Conservation (phyloP, 2,113 vertebrate genomes). For the Crotalus tigris region DNA sequence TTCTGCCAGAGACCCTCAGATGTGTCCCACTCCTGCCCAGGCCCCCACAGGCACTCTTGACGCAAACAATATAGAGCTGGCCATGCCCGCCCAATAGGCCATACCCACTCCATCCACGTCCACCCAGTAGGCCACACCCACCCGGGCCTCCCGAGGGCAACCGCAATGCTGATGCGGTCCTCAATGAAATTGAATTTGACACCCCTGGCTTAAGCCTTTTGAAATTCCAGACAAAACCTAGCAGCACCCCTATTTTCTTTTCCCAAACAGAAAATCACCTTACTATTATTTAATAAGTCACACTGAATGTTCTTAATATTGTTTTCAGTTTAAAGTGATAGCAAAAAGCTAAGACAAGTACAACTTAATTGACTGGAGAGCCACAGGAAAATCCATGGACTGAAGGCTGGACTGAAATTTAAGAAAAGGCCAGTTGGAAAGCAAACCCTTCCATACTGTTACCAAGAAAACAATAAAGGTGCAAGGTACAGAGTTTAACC, state of each 20-base stretch:
- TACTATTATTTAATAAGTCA: background rate
- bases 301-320: background rate
- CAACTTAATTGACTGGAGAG: background rate
- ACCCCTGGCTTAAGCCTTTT: background rate
- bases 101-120: too few relatives aligned
- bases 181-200: too few relatives aligned
- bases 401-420: background rate
- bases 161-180: too few relatives aligned
- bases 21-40: too few relatives aligned
- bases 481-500: background rate
- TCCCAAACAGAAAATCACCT: background rate
- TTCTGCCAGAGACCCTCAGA: too few relatives aligned
- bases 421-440: background rate
- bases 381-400: background rate
- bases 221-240: background rate
- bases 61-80: too few relatives aligned
- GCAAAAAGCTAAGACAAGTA: background rate
- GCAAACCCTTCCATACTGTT: background rate
- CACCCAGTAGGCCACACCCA: too few relatives aligned
- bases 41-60: too few relatives aligned
- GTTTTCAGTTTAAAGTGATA: background rate
- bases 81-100: too few relatives aligned
- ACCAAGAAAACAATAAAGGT: background rate
- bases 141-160: too few relatives aligned
- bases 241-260: background rate